These are phyloP conservation scores for Berghia stephanieae DNA, from an alignment of 1,140 invertebrate genomes.

Conservation along the genomic window DNA sequence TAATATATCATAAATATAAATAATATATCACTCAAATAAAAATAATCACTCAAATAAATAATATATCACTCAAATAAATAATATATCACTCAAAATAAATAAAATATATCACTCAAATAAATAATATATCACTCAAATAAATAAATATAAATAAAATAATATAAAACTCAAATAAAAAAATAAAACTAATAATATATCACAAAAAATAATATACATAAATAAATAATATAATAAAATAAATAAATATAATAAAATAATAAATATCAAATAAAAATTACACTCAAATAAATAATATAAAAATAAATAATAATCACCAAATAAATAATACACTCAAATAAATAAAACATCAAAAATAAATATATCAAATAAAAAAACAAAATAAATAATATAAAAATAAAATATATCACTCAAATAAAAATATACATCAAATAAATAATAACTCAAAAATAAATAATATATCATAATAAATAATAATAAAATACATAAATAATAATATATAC, in stretches of 20 bases:
- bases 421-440: background rate
- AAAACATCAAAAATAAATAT: background rate
- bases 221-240: background rate
- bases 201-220: background rate
- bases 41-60: background rate
- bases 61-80: background rate
- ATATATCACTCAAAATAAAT: background rate
- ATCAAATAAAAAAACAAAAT: background rate
- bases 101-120: background rate
- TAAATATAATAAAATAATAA: background rate
- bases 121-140: background rate
- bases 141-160: background rate
- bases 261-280: background rate
- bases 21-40: background rate
- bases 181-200: background rate
- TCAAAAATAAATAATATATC: slow-evolving; percentile 7
- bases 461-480: background rate
- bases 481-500: background rate
- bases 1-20: background rate
- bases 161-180: background rate
- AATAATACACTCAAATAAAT: background rate
- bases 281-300: background rate
- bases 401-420: background rate
- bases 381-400: background rate
- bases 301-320: background rate